phyloP scores from a whole-genome alignment of 2,797 vertebrate genomes.

The Forpus xanthops region DNA sequence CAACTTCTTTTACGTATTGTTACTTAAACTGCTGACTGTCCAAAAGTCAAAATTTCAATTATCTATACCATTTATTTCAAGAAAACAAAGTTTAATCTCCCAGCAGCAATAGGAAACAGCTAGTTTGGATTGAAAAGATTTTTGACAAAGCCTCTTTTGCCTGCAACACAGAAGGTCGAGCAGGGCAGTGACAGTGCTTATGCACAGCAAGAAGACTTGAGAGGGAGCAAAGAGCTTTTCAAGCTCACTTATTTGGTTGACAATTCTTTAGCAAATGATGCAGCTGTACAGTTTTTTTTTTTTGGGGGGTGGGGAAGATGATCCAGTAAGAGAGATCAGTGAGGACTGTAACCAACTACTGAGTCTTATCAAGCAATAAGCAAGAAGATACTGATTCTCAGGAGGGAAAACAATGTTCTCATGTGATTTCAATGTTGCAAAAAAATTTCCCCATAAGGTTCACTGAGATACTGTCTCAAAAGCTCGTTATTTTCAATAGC shows the following conservation, averaged over 20 bases:
- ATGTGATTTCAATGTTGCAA: conserved; percentile 27
- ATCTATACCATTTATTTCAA: not conserved
- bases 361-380: not conserved
- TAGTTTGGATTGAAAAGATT: not conserved
- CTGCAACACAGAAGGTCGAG: not conserved
- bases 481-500: not conserved
- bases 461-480: conserved; percentile 45
- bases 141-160: not conserved
- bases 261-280: not conserved
- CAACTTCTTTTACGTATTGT: not conserved
- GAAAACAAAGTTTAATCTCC: not conserved
- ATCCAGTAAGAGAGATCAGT: not conserved
- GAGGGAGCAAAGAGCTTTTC: conserved; percentile 9
- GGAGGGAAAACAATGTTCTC: not conserved
- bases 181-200: not conserved
- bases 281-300: not conserved
- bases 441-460: conserved; percentile 2
- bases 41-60: not conserved
- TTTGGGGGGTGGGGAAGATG: not conserved
- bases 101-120: not conserved
- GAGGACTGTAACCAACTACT: not conserved
- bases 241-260: not conserved
- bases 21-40: not conserved
- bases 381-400: not conserved
- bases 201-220: not conserved